These are phyloP conservation scores for Gnathonemus longibarbis DNA, from an alignment of 2,113 vertebrate genomes.

Conservation along the genomic window DNA sequence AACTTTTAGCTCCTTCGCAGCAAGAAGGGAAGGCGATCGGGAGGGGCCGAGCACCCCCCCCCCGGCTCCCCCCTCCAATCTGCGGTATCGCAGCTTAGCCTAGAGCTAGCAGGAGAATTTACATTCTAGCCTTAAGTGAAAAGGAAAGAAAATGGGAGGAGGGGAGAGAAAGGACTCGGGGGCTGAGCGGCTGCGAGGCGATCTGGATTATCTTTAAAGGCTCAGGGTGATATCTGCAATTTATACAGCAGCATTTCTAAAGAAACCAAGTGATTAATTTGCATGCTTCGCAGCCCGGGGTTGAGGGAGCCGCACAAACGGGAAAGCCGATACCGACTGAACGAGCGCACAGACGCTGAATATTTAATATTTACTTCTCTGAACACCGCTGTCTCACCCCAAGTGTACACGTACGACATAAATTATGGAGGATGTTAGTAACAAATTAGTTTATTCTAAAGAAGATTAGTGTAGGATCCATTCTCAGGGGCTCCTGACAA, in stretches of 20 bases:
- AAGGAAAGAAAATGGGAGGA: conserved; percentile 53
- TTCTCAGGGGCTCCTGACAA: conserved; percentile 7
- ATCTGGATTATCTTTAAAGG: conserved; percentile 74
- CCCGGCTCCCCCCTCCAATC: conserved; percentile 16
- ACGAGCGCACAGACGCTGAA: conserved; percentile 64
- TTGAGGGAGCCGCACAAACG: conserved; percentile 69
- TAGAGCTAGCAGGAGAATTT: conserved; percentile 56
- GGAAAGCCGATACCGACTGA: conserved; percentile 70
- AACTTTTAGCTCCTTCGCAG: not conserved
- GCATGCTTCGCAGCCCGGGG: conserved; percentile 67
- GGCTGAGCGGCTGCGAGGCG: conserved; percentile 64
- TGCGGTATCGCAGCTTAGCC: conserved; percentile 46
- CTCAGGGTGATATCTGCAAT: conserved; percentile 68
- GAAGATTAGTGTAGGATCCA: not conserved
- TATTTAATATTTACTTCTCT: conserved; percentile 65
- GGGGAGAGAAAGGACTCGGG: conserved; percentile 55
- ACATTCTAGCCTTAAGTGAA: conserved; percentile 52
- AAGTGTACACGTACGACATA: conserved; percentile 24
- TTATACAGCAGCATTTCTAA: conserved; percentile 55
- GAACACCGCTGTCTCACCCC: conserved; percentile 33
- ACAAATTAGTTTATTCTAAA: conserved; percentile 27
- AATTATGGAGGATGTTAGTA: conserved; percentile 12
- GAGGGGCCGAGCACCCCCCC: not conserved
- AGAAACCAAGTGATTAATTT: conserved; percentile 52
- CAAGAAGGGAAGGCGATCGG: not conserved